A percentile compares a stretch with the other conserved stretches of the same genome.
phyloP scores from a whole-genome alignment of 2,113 vertebrate species.

The Machaerirhynchus nigripectus region DNA sequence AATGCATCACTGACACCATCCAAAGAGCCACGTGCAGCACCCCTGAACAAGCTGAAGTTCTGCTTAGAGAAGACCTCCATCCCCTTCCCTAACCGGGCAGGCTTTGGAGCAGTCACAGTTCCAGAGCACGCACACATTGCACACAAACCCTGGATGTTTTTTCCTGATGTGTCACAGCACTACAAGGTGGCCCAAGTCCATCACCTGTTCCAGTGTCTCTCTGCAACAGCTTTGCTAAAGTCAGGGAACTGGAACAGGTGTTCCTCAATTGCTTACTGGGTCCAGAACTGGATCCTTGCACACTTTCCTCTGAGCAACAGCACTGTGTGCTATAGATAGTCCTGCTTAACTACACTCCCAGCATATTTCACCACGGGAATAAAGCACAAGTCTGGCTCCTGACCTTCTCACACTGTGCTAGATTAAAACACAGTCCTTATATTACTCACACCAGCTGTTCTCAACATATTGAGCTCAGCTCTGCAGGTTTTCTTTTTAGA shows the following conservation, averaged over 20 bases:
- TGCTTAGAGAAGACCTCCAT: background rate
- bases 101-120: background rate
- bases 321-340: background rate
- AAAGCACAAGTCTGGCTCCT: background rate
- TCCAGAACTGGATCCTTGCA: background rate
- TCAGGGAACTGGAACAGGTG: background rate
- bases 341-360: background rate
- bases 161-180: background rate
- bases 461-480: background rate
- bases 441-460: background rate
- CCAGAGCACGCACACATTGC: background rate
- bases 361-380: background rate
- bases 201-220: background rate
- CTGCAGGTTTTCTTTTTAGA: background rate
- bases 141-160: background rate
- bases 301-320: background rate
- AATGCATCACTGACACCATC: slow-evolving; percentile 21
- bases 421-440: background rate
- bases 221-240: background rate
- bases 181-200: background rate
- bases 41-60: background rate
- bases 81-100: background rate
- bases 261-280: background rate
- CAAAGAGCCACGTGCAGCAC: background rate
- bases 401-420: background rate